A percentile compares a stretch with the other conserved stretches of the same genome.
Evolutionary conservation across 2,888 invertebrate species (phyloP).

Genomic region (Cephus sareptanus): DNA sequence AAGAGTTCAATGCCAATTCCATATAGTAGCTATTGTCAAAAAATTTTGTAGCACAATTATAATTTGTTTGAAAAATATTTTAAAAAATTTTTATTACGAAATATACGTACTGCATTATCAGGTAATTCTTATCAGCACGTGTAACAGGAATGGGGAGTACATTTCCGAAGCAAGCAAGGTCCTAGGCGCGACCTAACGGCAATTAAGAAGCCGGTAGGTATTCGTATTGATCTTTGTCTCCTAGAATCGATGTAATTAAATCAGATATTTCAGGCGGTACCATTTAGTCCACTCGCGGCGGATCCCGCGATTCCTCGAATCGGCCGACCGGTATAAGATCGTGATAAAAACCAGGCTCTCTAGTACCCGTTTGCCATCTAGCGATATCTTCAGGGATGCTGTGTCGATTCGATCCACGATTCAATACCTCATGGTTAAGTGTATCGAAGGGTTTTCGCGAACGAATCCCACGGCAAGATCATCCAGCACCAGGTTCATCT

Average conservation of each 20-base stretch:
- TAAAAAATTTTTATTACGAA: neutral
- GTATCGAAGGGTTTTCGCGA: neutral
- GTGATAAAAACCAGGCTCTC: conserved; percentile 43
- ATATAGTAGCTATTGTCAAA: neutral
- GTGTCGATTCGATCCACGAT: conserved; percentile 2
- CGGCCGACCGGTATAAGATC: conserved; percentile 37
- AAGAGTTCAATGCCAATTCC: neutral
- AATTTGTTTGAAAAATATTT: neutral
- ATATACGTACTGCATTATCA: neutral
- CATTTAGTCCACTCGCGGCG: conserved; percentile 46
- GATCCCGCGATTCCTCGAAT: conserved; percentile 46
- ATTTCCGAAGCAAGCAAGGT: neutral
- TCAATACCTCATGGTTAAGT: neutral
- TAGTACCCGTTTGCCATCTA: conserved; percentile 10
- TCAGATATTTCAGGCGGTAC: conserved; percentile 60
- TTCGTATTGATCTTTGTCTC: conserved; percentile 60
- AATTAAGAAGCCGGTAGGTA: conserved; percentile 54
- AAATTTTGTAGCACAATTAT: neutral
- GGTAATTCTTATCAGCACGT: neutral
- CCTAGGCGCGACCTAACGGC: conserved; percentile 26
- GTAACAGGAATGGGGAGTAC: neutral
- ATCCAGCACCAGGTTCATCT: conserved; percentile 14
- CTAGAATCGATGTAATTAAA: conserved; percentile 63
- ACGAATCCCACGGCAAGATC: neutral
- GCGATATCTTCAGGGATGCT: conserved; percentile 1